Evolutionary conservation across 2,888 invertebrate species (phyloP), one percentile per base, ranked within the genome.

Genomic region (Archips xylosteana): DNA sequence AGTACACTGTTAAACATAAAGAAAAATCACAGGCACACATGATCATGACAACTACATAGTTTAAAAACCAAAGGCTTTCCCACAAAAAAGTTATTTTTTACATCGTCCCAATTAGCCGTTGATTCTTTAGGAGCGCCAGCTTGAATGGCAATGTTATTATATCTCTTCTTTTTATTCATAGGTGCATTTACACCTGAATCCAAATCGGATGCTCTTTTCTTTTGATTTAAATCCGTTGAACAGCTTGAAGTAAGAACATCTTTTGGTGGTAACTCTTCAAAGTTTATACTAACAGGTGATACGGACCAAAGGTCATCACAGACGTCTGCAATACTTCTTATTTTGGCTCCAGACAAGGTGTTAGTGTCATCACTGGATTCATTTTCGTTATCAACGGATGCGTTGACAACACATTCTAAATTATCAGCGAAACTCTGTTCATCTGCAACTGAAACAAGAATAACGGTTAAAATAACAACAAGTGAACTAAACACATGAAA

Each of bases 41-140:
- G 81, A 70, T 78, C 64, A 12, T 49, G 59, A 51, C 81, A 80
- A 0, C 62, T 13, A 65, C 81, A 80, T 23, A 81, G 70, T 4
- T 76, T 78, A 45, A 49, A 79, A 32, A 80, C 74, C 8, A 59
- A 66, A 5, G 78, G 78, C 2, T 62, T 32, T 8, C 78, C 78
- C 12, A 77, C 74, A 47, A 81, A 78, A 36, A 79, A 75, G 15
- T 76, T 65, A 4, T 42, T 61, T 69, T 76, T 78, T 5, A 77
- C 8, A 32, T 47, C 23, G 59, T 75, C 66, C 78, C 78, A 78
- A 1, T 47, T 2, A 23, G 9, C n/a, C 2, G 63, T 5, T 5
- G 39, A 39, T 6, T 39, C 61, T 12, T 74, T 69, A 59, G 45
- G 36, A 70, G 65, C 67, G 75, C 66, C 23, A 0, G 66, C 57